These are phyloP conservation scores for Drosophila tanythrix DNA, from an alignment of 2,888 invertebrate species.

Conservation along the genomic window DNA sequence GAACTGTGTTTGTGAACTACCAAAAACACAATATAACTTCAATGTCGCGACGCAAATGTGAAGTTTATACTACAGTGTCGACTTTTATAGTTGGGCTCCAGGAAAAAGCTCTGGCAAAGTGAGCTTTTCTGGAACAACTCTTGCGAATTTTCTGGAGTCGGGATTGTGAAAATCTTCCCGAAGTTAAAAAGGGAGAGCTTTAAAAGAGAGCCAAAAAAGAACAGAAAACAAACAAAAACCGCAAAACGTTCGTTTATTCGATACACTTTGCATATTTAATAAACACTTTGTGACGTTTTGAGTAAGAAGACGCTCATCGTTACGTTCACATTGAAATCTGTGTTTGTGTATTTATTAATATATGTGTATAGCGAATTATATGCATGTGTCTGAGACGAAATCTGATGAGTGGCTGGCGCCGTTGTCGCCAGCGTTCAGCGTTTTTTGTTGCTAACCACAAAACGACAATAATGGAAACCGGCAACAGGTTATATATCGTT, in stretches of 20 bases:
- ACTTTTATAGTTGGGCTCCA: slow-evolving; percentile 53
- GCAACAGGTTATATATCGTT: slow-evolving; percentile 39
- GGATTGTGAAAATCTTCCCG: slow-evolving; percentile 7
- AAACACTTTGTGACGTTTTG: slow-evolving; percentile 38
- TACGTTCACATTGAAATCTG: slow-evolving; percentile 25
- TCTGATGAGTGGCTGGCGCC: slow-evolving; percentile 38
- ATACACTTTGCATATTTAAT: slow-evolving; percentile 33
- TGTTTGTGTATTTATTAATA: neutral
- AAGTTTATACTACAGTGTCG: slow-evolving; percentile 37
- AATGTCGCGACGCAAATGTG: slow-evolving; percentile 57
- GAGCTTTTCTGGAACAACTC: slow-evolving; percentile 55
- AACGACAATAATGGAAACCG: slow-evolving; percentile 39
- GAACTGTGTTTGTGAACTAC: neutral
- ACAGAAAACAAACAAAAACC: slow-evolving; percentile 23
- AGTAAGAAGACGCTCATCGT: slow-evolving; percentile 12
- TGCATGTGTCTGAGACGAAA: slow-evolving; percentile 29
- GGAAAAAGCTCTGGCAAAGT: slow-evolving; percentile 39
- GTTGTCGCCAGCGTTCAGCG: slow-evolving; percentile 37
- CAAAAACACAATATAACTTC: slow-evolving; percentile 29
- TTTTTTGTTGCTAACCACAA: slow-evolving; percentile 30
- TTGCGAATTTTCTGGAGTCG: slow-evolving; percentile 43
- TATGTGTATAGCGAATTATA: neutral
- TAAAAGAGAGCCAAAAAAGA: slow-evolving; percentile 15
- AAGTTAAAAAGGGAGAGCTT: slow-evolving; percentile 41
- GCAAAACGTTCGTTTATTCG: slow-evolving; percentile 44